phyloP scores from a whole-genome alignment of 2,888 invertebrate genomes.

The Dusona sp. region DNA sequence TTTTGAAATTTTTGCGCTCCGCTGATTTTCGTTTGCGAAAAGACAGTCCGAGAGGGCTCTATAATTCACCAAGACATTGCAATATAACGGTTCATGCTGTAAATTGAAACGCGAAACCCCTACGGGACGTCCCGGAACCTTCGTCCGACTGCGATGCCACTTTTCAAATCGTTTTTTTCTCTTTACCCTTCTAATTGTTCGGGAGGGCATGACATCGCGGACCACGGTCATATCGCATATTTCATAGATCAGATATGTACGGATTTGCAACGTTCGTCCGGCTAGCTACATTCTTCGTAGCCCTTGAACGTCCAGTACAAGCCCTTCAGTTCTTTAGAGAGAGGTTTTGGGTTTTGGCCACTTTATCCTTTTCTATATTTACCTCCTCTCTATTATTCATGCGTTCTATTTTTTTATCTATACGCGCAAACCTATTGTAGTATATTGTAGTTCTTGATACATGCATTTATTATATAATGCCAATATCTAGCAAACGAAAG shows the following conservation, averaged over 20 bases:
- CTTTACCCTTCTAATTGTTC: constrained; percentile 80
- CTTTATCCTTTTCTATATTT: constrained; percentile 38
- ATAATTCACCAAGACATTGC: constrained; percentile 79
- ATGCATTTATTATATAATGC: neutral
- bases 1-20: neutral
- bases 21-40: neutral
- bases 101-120: constrained; percentile 79
- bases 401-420: constrained; percentile 27
- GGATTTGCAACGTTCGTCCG: constrained; percentile 74
- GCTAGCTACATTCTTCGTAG: constrained; percentile 42
- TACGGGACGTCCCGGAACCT: constrained; percentile 53
- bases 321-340: constrained; percentile 41
- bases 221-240: constrained; percentile 72
- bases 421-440: neutral
- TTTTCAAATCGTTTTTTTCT: constrained; percentile 31
- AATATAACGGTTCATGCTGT: constrained; percentile 80
- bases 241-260: constrained; percentile 72
- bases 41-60: constrained; percentile 72
- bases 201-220: constrained; percentile 76
- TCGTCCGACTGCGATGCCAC: constrained; percentile 52
- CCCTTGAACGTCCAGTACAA: constrained; percentile 19
- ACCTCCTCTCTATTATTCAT: constrained; percentile 35
- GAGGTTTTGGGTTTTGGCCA: constrained; percentile 35
- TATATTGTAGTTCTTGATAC: neutral
- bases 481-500: neutral